Percentiles rank a stretch among this genome's conserved stretches.
Evolutionary conservation across 2,888 invertebrate species (phyloP).

Genomic region (Xestobium rufovillosum): DNA sequence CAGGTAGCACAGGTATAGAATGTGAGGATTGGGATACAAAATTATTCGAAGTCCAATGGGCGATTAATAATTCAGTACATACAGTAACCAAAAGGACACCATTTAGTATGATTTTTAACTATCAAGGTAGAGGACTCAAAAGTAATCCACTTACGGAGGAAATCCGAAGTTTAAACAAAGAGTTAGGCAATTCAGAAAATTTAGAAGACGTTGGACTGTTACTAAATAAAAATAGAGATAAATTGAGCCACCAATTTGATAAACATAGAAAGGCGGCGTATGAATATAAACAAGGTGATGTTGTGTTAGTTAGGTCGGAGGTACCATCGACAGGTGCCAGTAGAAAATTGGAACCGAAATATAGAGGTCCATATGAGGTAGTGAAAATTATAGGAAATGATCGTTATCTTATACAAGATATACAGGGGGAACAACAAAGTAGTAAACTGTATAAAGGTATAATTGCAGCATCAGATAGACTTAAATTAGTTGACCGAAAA

Average conservation of each 20-base stretch:
- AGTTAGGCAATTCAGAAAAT: too few species aligned
- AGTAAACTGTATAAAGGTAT: conserved; percentile 14
- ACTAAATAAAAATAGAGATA: too few species aligned
- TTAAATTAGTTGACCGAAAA: too few species aligned
- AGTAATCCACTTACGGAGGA: too few species aligned
- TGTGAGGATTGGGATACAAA: conserved; percentile 22
- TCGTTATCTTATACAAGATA: conserved; percentile 17
- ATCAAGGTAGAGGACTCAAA: too few species aligned
- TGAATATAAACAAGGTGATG: conserved; percentile 7
- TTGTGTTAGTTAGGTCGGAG: conserved; percentile 14
- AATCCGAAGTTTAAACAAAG: too few species aligned
- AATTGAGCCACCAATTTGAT: too few species aligned
- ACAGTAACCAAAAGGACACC: conserved; percentile 21
- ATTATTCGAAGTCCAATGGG: conserved; percentile 20
- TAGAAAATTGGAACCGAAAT: conserved; percentile 15
- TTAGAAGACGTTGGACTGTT: too few species aligned
- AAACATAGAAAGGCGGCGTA: conserved; percentile 9
- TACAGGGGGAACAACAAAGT: conserved; percentile 18
- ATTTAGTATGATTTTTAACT: conserved; percentile 7
- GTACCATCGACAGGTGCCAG: conserved; percentile 14
- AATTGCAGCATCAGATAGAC: too few species aligned
- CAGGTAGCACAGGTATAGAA: conserved; percentile 6
- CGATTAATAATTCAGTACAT: conserved; percentile 20
- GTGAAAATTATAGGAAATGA: conserved; percentile 17
- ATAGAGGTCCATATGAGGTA: conserved; percentile 18